Evolutionary conservation across 2,888 invertebrate species (phyloP), one percentile per base, ranked within the genome.

Genomic region (Allacma fusca): DNA sequence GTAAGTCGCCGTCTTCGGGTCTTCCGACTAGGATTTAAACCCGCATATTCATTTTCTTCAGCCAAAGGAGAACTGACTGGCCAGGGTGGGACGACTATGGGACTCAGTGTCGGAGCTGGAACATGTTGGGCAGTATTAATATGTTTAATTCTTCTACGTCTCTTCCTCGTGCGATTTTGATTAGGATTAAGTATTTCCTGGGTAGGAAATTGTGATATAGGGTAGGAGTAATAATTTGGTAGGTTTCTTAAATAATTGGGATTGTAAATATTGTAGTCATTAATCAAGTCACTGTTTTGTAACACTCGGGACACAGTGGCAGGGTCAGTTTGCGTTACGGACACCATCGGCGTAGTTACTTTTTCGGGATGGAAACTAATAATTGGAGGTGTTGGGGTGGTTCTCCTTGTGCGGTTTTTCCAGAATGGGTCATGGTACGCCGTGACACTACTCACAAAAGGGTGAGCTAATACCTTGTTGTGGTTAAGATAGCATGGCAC

Each of bases 391-490:
- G 50, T 4, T 34, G 9, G 50, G 16, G 50, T 5, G 50, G 2
- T 50, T 16, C n/a, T n/a, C 28, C 40, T 62, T 7, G 71, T 43
- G 12, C 71, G 26, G 4, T 40, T 24, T 24, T 72, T 77, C 77
- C 77, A 77, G 26, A 28, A 67, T 1, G 77, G 72, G 28, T 77
- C 77, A 43, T 64, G 24, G 29, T 72, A 65, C 26, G 77, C 65
- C 12, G 77, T 76, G 21, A 76, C 76, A 16, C 64, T 24, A 59
- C 76, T 71, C 12, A 72, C 72, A 57, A 44, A 24, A 1, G 70
- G 68, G 21, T 34, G 28, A 0, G 62, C 57, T 34, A 16, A 29
- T 26, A 43, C 71, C n/a, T 19, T 34, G 23, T 1, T 23, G 13
- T 0, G 12, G 9, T 65, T n/a, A 44, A 71, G n/a, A 9, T 43